Base-by-base conservation (phyloP, 2,888 invertebrate species). In the Amphiduros pacificus region DNA sequence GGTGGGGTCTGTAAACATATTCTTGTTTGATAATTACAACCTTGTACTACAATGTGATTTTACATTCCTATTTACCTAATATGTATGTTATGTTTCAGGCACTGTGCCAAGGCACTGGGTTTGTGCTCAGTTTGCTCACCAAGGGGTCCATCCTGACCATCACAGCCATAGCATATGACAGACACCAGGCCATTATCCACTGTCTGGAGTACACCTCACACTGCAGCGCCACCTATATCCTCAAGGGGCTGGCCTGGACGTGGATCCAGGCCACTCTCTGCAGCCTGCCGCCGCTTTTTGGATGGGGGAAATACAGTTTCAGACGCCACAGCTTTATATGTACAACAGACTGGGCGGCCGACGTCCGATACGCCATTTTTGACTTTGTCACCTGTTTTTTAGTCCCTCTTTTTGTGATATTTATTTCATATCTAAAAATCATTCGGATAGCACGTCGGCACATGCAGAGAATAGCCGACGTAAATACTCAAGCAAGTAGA, bases 111-210 rank as follows among this genome's bases (percentile, higher is more conserved):
- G 51, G 5, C 3, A 6, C 26, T 4, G 51, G 51, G 24, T n/a
- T 51, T 14, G 28, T 26, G 17, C 26, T 27, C 51, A n/a, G 24
- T 4, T 24, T 51, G 11, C 51, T 51, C 17, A 17, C 26, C 26
- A 51, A 26, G 17, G 26, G 22, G 9, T 51, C 51, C 14, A 51
- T 26, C 6, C 26, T 51, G 26, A 6, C 51, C 4, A 17, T 26
- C 3, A 27, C 26, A 3, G 51, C 51, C 6, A 26, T 51, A 3
- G n/a, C 51, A 6, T 27, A 26, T 27, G 51, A 51, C 26, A 3
- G 51, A 3, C 26, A 51, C 51, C n/a, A 51, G 24, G 51, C 51
- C 6, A 26, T 51, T n/a, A 27, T 51, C 51, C 24, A 51, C 26
- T 51, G 51, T 51, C 17, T 51, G 4, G 24, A 51, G 24, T 51